Evolutionary conservation across 2,888 invertebrate species (phyloP).

Genomic region (Scaptomyza tumidula): DNA sequence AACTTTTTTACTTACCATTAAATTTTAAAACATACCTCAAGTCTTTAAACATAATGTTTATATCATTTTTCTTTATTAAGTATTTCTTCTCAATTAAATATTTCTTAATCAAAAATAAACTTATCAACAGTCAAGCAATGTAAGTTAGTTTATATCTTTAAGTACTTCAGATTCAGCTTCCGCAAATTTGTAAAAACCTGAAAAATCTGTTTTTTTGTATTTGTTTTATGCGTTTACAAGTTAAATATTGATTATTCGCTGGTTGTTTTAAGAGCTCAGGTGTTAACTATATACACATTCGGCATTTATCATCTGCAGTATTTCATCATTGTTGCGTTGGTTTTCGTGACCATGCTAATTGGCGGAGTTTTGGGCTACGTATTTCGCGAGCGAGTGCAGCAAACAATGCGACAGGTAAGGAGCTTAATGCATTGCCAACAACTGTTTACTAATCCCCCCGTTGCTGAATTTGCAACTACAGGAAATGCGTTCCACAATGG

Average conservation of each 20-base stretch:
- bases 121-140: no score
- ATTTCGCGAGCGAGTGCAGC: constrained; percentile 92
- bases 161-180: no score
- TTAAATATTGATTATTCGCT: background rate
- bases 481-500: constrained; percentile 91
- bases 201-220: no score
- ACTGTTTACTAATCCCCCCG: background rate
- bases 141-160: no score
- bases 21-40: no score
- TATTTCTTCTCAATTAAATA: no score
- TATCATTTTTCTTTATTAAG: no score
- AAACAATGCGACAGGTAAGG: constrained; percentile 88
- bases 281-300: constrained; percentile 28
- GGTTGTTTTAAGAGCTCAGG: background rate
- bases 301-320: constrained; percentile 86
- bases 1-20: no score
- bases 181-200: no score
- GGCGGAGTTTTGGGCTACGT: constrained; percentile 96
- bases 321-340: constrained; percentile 93
- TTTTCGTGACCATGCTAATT: constrained; percentile 95
- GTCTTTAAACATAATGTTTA: no score
- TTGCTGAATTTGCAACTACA: constrained; percentile 26
- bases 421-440: background rate
- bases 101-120: no score
- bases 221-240: no score